Evolutionary conservation across 2,888 invertebrate genomes (phyloP).

Genomic region (Phortica okadai): DNA sequence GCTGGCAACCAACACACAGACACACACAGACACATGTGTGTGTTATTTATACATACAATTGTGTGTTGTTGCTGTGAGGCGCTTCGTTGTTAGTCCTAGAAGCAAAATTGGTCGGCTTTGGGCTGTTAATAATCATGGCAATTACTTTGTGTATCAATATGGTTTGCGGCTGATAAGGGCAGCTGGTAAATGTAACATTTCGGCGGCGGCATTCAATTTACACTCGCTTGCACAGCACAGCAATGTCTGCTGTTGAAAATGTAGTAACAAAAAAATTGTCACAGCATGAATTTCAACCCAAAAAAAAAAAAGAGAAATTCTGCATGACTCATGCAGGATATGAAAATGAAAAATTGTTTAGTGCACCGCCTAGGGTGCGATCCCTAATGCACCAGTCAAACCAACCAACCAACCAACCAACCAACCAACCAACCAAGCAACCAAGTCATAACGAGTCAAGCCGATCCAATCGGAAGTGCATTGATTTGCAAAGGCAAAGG

Average conservation of each 20-base stretch:
- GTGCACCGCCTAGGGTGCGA: conserved; percentile 24
- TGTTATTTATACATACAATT: no score
- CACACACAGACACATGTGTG: not conserved
- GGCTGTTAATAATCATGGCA: conserved; percentile 33
- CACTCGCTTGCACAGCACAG: not conserved
- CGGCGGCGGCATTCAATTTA: conserved; percentile 18
- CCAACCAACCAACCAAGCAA: not conserved
- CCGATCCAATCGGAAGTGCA: conserved; percentile 40
- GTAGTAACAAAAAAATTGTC: not conserved
- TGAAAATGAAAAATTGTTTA: conserved; percentile 44
- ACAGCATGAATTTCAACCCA: not conserved
- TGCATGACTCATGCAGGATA: conserved; percentile 33
- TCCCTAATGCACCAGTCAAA: not conserved
- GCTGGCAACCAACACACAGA: not conserved
- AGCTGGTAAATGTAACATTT: conserved; percentile 25
- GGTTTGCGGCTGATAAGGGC: conserved; percentile 14
- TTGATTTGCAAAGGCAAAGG: conserved; percentile 30
- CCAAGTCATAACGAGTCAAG: not conserved
- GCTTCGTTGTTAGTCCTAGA: no score
- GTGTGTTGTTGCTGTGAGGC: no score
- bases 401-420: not conserved
- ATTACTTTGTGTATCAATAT: conserved; percentile 31
- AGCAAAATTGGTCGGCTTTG: not conserved
- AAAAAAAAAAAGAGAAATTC: not conserved
- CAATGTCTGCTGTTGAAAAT: not conserved